phyloP scores from a whole-genome alignment of 2,888 invertebrate species.

The Dasysyrphus albostriatus region DNA sequence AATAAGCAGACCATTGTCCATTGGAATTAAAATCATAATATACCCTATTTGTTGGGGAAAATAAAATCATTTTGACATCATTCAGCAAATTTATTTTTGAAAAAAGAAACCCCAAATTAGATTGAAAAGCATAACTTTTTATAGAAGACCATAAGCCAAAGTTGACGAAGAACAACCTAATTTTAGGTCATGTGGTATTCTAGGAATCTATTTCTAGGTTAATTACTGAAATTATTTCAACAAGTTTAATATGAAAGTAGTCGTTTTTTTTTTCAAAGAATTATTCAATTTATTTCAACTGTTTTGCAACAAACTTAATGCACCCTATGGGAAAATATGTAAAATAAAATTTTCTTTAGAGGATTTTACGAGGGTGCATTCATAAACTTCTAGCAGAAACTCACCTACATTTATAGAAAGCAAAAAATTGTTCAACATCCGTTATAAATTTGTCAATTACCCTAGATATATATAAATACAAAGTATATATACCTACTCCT shows the following conservation, averaged over 20 bases:
- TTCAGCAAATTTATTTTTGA: neutral
- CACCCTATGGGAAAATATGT: slow-evolving; percentile 5
- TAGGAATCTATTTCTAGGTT: neutral
- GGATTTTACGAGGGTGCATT: slow-evolving; percentile 7
- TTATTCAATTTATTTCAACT: neutral
- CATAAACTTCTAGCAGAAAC: slow-evolving; percentile 17
- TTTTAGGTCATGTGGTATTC: neutral
- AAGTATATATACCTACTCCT: neutral
- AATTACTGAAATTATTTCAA: no score
- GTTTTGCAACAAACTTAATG: neutral
- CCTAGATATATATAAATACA: slow-evolving; percentile 41
- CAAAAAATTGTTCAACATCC: slow-evolving; percentile 43
- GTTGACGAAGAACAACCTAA: neutral
- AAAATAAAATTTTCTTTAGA: slow-evolving; percentile 1
- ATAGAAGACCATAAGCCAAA: neutral
- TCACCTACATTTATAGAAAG: slow-evolving; percentile 12
- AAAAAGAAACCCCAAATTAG: neutral
- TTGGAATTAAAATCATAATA: neutral
- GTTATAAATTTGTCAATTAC: slow-evolving; percentile 69
- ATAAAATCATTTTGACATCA: no score
- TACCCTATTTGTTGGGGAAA: slow-evolving; percentile 9
- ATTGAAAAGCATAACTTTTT: neutral
- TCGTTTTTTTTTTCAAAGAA: neutral
- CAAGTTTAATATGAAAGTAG: no score
- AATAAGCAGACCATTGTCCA: neutral